Base-by-base conservation (phyloP, 2,888 invertebrate genomes). In the Entomobrya multifasciata region DNA sequence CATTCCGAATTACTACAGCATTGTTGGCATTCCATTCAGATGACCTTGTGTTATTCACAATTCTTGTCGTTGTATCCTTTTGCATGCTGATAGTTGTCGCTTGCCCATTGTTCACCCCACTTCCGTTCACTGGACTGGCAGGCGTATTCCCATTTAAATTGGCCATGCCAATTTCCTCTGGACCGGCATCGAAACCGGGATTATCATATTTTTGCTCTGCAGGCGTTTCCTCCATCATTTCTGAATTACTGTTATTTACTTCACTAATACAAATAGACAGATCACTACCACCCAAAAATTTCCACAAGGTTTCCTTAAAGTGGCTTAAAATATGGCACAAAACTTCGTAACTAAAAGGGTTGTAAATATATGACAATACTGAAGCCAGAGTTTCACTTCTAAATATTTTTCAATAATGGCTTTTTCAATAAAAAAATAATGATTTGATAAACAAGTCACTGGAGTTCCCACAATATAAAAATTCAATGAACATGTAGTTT, bases 1-100 rank as follows among this genome's bases (percentile, higher is more conserved):
- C 87, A 67, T 87, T 88, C 11, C 87, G 87, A 44, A 88, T 87
- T 0, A 86, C 80, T 17, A 88, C 88, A 44, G 88, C 88, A 25
- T 86, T 88, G 67, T 88, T 88, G 0, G 83, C 30, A 44, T 77
- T 83, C 78, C 82, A 86, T 67, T 86, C 86, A 22, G 83, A 36
- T 4, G 86, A 49, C 36, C 77, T 82, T 52, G 86, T 86, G 49
- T 88, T 86, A 52, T 88, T 88, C 49, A 86, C 82, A 49, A 86
- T 88, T 65, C 82, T 74, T 8, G 82, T 67, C 13, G 88, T 60
- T 8, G 86, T 60, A 1, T 86, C 86, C 55, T 72, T 79, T 57
- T 86, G 55, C 1, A 62, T 47, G 44, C 30, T 62, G 17, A 86
- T 36, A 25, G 44, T 81, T 11, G 74, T 76, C 11, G 55, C 2